These are phyloP conservation scores for Myiagra hebetior DNA, from an alignment of 2,113 vertebrate genomes.

Conservation along the genomic window DNA sequence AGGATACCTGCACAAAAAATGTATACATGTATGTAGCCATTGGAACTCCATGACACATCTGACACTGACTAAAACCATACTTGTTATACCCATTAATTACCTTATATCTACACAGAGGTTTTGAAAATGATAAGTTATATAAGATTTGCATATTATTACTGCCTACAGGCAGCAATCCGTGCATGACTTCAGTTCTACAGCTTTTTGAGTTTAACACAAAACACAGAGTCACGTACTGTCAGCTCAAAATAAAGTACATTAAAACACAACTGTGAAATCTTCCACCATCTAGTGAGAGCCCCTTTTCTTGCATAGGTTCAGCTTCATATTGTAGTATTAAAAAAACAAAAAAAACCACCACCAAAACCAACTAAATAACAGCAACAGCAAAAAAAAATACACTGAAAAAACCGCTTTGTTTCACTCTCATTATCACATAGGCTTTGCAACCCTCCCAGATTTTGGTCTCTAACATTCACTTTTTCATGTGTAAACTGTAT, in stretches of 20 bases:
- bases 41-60: background rate
- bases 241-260: conserved; percentile 15
- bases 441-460: background rate
- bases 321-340: background rate
- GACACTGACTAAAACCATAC: background rate
- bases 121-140: background rate
- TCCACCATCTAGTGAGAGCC: background rate
- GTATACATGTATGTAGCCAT: background rate
- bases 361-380: background rate
- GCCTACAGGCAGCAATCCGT: background rate
- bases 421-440: background rate
- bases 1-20: background rate
- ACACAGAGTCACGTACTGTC: background rate
- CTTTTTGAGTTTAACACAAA: background rate
- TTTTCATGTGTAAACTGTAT: background rate
- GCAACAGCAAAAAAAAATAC: rapidly evolving
- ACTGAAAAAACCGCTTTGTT: background rate
- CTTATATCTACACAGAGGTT: background rate
- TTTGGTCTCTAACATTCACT: background rate
- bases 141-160: conserved; percentile 9
- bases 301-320: background rate
- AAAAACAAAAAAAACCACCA: background rate
- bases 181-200: background rate
- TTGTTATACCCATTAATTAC: background rate
- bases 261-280: background rate